Conservation (phyloP, 2,113 vertebrate genomes). For the Otolemur garnettii region DNA sequence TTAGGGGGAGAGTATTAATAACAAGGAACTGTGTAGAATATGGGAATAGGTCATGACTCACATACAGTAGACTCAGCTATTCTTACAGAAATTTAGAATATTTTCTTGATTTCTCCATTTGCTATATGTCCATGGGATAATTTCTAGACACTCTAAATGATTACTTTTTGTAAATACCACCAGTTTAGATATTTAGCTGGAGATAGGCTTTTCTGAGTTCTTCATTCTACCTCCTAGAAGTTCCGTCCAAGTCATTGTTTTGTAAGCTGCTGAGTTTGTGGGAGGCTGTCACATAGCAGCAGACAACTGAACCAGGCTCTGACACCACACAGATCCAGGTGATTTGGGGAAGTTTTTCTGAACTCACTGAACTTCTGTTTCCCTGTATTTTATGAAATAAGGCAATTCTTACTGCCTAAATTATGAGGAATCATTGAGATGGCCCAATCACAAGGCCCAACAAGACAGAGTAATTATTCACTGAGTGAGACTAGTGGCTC, state of each 20-base stretch:
- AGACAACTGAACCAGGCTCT: not conserved
- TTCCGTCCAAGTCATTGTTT: not conserved
- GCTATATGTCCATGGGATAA: not conserved
- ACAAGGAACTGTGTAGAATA: not conserved
- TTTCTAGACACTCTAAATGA: not conserved
- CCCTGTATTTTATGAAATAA: not conserved
- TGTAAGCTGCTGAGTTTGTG: not conserved
- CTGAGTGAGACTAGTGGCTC: not conserved
- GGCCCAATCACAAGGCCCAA: not conserved
- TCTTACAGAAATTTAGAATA: not conserved
- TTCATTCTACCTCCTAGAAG: not conserved
- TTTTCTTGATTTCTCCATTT: not conserved
- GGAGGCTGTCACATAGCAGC: not conserved
- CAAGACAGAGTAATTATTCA: not conserved
- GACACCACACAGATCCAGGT: not conserved
- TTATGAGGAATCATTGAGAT: not conserved
- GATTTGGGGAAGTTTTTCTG: not conserved
- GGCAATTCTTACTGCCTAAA: not conserved
- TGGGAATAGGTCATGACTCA: not conserved
- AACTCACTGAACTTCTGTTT: not conserved
- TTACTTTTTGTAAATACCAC: not conserved
- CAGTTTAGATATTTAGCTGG: not conserved
- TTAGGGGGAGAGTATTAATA: not conserved
- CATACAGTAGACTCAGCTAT: not conserved
- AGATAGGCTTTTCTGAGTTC: not conserved